phyloP scores from a whole-genome alignment of 92 coral and sea anemone genomes.

The Meandrina meandrites region DNA sequence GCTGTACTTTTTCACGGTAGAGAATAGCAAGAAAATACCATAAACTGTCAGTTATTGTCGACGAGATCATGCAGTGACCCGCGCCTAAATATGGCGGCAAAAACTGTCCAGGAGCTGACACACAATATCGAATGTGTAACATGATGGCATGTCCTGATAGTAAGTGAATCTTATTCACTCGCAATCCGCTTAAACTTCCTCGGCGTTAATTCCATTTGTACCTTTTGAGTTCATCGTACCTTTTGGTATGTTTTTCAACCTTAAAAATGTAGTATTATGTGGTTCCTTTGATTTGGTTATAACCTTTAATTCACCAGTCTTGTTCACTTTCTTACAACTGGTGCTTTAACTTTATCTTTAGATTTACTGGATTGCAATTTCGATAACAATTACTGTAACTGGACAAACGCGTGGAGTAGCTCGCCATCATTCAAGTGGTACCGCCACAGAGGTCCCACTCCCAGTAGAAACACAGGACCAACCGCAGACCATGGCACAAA shows the following conservation, averaged over 20 bases:
- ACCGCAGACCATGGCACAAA: constrained; percentile 70
- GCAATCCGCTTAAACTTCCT: background rate
- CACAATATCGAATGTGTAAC: constrained; percentile 71
- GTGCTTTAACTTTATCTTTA: background rate
- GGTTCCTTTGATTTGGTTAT: background rate
- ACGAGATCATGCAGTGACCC: constrained; percentile 78
- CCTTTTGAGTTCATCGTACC: background rate
- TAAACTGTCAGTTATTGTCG: no score
- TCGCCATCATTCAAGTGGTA: constrained; percentile 81
- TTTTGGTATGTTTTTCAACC: background rate
- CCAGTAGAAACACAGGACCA: constrained; percentile 90
- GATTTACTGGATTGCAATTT: constrained; percentile 69
- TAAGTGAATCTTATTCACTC: constrained; percentile 16
- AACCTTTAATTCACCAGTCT: background rate
- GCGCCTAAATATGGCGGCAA: constrained; percentile 80
- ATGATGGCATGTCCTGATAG: constrained; percentile 72
- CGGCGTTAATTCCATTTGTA: background rate
- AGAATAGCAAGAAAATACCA: no score
- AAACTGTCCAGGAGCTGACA: constrained; percentile 62
- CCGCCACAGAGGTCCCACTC: constrained; percentile 69
- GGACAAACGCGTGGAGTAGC: constrained; percentile 86
- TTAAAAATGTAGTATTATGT: no score
- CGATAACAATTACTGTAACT: constrained; percentile 72
- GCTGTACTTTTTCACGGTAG: no score
- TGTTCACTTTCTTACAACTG: background rate